Percentiles rank a stretch among this genome's conserved stretches.
phyloP scores from a whole-genome alignment of 2,797 vertebrate genomes.

The Balearica regulorum region DNA sequence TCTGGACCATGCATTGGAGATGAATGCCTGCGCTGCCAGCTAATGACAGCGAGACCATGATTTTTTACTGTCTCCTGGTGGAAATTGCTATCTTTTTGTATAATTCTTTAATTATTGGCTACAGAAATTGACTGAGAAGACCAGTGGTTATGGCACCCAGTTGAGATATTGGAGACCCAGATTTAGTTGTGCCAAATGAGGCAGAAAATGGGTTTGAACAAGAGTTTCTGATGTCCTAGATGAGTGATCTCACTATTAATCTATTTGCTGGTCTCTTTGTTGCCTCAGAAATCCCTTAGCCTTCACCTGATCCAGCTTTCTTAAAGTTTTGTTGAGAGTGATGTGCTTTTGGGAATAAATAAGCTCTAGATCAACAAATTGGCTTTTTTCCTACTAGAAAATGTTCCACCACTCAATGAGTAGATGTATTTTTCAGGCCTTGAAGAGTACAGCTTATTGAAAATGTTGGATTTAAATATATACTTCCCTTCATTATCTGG shows the following conservation, averaged over 20 bases:
- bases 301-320: neutral
- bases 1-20: accelerated
- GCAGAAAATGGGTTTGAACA: neutral
- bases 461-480: neutral
- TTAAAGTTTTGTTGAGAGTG: neutral
- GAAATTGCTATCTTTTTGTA: neutral
- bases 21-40: neutral
- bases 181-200: neutral
- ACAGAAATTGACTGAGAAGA: neutral
- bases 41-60: neutral
- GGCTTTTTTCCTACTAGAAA: neutral
- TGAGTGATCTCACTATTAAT: neutral
- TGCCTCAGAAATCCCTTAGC: neutral
- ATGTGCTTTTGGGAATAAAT: neutral
- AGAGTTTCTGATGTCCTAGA: neutral
- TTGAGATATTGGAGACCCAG: neutral
- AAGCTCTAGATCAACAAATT: neutral
- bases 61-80: neutral
- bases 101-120: neutral
- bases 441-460: neutral
- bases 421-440: neutral
- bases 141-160: neutral
- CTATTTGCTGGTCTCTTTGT: neutral
- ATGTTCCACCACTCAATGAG: neutral
- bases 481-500: neutral